Evolutionary conservation across 2,113 vertebrate species (phyloP), one percentile per base, ranked within the genome.

Genomic region (Pachycephala philippinensis): DNA sequence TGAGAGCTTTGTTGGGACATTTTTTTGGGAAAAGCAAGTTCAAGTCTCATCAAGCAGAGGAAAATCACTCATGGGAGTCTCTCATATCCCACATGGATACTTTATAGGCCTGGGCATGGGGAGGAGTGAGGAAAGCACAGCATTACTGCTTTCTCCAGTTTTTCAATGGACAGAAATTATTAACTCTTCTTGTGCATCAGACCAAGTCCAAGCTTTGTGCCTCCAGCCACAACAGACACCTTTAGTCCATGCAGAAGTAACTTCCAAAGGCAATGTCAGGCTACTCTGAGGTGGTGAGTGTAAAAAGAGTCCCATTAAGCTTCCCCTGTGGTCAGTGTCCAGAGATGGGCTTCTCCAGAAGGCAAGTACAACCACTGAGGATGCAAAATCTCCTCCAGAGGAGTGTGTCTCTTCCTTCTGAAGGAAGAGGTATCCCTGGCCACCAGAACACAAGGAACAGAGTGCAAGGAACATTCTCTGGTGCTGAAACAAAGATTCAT

Each of bases 1-100:
- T 84, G 84, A 78, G 69, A 68, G 52, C 15, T 89, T 71, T 8
- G 0, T 93, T 95, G 81, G 84, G 95, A 90, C 77, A 49, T 87
- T 92, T 93, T 84, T 95, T 87, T 72, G 87, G n/a, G 74, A 61
- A 94, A 91, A 93, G 65, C 26, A 68, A 89, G 47, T 89, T 95
- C 94, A 97, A 91, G 95, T 94, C 65, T 65, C 53, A 79, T 97
- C 91, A 97, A 84, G 95, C 57, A 92, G 57, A 65, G 26, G 15
- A 95, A 93, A 89, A 92, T 63, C 68, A 89, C 28, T 75, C 33
- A 52, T 24, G 57, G 60, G 87, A 95, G 72, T 72, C 87, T 95
- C 84, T 17, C 74, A 61, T 61, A 75, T 56, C 31, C 80, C 66
- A 89, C 40, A 69, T 57, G 80, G 93, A 78, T 89, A n/a, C 16